A percentile compares a stretch with the other conserved stretches of the same genome.
These are phyloP conservation scores for Mustelus asterias DNA, from an alignment of 2,113 vertebrate species.

Conservation along the genomic window DNA sequence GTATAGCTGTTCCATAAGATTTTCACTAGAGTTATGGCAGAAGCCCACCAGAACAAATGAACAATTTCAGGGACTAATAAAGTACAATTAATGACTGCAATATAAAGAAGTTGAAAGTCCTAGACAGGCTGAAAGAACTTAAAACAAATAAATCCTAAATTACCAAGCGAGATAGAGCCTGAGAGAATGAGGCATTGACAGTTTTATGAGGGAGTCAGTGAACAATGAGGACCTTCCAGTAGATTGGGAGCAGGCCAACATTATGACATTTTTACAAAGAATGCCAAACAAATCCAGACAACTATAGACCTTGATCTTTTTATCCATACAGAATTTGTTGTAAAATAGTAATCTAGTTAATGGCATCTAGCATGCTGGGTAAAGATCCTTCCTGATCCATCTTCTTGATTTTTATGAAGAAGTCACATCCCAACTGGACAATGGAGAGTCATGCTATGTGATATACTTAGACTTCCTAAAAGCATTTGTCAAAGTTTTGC, in stretches of 20 bases:
- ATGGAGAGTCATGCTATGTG: not conserved
- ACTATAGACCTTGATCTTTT: not conserved
- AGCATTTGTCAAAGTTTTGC: not conserved
- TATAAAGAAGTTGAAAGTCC: not conserved
- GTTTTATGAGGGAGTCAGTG: not conserved
- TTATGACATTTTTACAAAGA: not conserved
- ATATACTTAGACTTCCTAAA: not conserved
- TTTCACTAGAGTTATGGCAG: not conserved
- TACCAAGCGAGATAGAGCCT: not conserved
- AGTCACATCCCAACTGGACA: not conserved
- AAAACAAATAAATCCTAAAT: not conserved
- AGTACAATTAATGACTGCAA: not conserved
- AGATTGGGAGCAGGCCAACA: not conserved
- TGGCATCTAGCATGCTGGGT: not conserved
- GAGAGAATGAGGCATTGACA: not conserved
- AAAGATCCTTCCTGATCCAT: not conserved
- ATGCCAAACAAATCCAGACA: not conserved
- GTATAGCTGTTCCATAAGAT: not conserved
- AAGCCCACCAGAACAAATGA: not conserved
- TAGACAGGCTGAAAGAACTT: not conserved
- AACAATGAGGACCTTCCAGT: not conserved
- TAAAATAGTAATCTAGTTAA: not conserved
- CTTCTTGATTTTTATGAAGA: not conserved
- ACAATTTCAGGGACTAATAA: not conserved
- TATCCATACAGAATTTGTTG: not conserved